Percentiles rank a stretch among this genome's conserved stretches.
These are phyloP conservation scores for Spodoptera littoralis DNA, from an alignment of 2,888 invertebrate species.

Conservation along the genomic window DNA sequence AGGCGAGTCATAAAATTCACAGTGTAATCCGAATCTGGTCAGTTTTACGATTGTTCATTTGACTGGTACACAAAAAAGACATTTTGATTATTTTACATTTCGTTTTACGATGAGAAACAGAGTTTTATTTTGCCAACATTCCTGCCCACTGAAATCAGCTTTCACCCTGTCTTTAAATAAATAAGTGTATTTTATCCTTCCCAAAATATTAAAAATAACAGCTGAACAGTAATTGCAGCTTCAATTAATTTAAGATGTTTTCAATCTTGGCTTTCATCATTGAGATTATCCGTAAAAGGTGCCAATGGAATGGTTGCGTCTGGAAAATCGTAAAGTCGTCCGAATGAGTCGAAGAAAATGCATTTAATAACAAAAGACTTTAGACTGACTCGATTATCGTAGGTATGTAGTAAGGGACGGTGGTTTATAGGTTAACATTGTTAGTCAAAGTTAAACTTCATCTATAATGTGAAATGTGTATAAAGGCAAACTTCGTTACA, in stretches of 20 bases:
- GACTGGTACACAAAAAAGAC: slow-evolving; percentile 25
- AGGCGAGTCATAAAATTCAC: slow-evolving; percentile 19
- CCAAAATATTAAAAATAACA: slow-evolving; percentile 17
- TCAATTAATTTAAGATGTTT: slow-evolving; percentile 22
- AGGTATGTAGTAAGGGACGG: too few relatives aligned
- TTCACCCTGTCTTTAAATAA: slow-evolving; percentile 17
- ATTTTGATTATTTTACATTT: slow-evolving; percentile 41
- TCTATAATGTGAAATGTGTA: too few relatives aligned
- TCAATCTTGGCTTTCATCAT: slow-evolving; percentile 1
- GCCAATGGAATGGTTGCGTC: too few relatives aligned
- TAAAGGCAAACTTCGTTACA: too few relatives aligned
- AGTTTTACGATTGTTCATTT: slow-evolving; percentile 43
- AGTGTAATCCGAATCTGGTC: slow-evolving; percentile 26
- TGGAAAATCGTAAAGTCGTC: too few relatives aligned
- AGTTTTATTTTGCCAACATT: slow-evolving; percentile 46
- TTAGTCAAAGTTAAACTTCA: too few relatives aligned
- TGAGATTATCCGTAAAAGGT: too few relatives aligned
- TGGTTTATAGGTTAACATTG: too few relatives aligned
- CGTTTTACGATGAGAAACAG: slow-evolving; percentile 33
- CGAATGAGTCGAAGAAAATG: too few relatives aligned
- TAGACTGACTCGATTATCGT: too few relatives aligned
- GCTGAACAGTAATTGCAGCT: slow-evolving; percentile 7
- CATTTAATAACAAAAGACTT: too few relatives aligned
- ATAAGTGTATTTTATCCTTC: slow-evolving; percentile 15
- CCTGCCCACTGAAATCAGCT: slow-evolving; percentile 31